Percentiles rank a stretch among this genome's conserved stretches.
These are phyloP conservation scores for Antheraea yamamai DNA, from an alignment of 2,888 invertebrate species.

Conservation along the genomic window DNA sequence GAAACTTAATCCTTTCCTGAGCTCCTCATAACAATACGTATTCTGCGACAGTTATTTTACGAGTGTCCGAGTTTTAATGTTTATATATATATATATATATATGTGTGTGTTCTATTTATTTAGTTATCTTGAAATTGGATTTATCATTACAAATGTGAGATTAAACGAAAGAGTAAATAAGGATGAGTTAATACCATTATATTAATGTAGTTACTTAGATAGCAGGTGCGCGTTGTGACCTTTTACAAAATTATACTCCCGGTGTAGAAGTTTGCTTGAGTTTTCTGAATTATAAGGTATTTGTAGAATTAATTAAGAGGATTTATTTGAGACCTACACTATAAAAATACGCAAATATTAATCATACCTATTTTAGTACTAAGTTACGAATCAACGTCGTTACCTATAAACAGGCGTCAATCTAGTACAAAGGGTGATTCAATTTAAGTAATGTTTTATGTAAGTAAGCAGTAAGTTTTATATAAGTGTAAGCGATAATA, in stretches of 20 bases:
- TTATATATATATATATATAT: not conserved
- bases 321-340: conserved; percentile 3
- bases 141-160: conserved; percentile 28
- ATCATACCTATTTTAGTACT: not conserved
- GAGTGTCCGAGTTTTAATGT: conserved; percentile 1
- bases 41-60: conserved; percentile 24
- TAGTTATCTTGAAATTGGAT: conserved; percentile 22
- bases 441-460: not conserved
- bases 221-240: conserved; percentile 35
- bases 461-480: not conserved
- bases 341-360: not conserved
- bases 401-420: not conserved
- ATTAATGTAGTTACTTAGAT: conserved; percentile 29
- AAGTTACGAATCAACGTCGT: not conserved
- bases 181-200: conserved; percentile 30
- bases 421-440: not conserved
- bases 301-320: conserved; percentile 24
- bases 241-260: conserved; percentile 33
- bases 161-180: conserved; percentile 31
- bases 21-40: conserved; percentile 52
- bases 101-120: not conserved
- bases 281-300: conserved; percentile 32
- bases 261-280: conserved; percentile 23
- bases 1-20: conserved; percentile 31
- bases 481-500: not conserved